Conservation (phyloP, 2,113 vertebrate species). For the Heterotis niloticus region DNA sequence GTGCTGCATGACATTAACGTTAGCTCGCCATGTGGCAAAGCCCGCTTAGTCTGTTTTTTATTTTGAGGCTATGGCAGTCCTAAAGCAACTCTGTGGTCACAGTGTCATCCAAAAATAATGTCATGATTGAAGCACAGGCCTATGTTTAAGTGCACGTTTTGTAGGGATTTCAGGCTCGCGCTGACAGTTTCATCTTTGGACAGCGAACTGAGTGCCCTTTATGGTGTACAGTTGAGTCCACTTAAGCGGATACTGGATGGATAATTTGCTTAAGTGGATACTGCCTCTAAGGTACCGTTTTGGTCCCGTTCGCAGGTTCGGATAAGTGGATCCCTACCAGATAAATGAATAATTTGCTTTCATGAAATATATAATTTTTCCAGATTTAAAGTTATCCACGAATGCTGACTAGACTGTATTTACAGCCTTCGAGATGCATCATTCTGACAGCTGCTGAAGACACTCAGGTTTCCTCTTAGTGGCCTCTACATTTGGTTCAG, state of each 20-base stretch:
- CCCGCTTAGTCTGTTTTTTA: constrained; percentile 6
- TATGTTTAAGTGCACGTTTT: not conserved
- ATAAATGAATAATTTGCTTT: too few species aligned
- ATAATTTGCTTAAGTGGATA: too few species aligned
- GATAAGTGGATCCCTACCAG: too few species aligned
- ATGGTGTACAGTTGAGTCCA: not conserved
- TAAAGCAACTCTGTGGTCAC: too few species aligned
- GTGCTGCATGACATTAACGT: not conserved
- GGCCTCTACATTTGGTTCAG: not conserved
- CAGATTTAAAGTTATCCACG: too few species aligned
- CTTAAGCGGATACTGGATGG: too few species aligned
- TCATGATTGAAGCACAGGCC: constrained; percentile 5
- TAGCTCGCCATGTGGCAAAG: not conserved
- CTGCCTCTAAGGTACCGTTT: too few species aligned
- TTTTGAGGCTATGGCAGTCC: not conserved
- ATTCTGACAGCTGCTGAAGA: not conserved
- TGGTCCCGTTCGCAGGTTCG: too few species aligned
- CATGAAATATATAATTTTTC: too few species aligned
- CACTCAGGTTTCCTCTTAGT: not conserved
- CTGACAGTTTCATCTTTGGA: not conserved
- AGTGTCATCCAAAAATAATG: not conserved
- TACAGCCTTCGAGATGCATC: too few species aligned
- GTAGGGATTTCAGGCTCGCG: not conserved
- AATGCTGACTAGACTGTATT: too few species aligned
- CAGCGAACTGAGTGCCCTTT: not conserved